Conservation (phyloP, 53 echinoderm and acorn worm genomes). For the Paracentrotus lividus region DNA sequence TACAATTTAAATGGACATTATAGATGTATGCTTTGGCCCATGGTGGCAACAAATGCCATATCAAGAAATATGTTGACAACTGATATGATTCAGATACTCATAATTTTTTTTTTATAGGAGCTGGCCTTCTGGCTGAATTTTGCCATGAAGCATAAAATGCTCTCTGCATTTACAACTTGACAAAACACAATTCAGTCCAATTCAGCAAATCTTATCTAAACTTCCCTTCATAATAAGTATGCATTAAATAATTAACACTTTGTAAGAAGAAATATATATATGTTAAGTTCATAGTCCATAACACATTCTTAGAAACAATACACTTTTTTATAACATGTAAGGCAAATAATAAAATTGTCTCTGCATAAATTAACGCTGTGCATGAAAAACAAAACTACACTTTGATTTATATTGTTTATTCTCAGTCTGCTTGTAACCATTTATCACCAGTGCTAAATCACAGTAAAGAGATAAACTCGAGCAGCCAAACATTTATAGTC, state of each 20-base stretch:
- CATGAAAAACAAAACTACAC: not conserved
- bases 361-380: not conserved
- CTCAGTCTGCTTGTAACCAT: conserved; percentile 14
- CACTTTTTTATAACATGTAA: too few relatives aligned
- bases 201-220: too few relatives aligned
- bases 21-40: conserved; percentile 7
- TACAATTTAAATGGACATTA: conserved; percentile 42
- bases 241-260: too few relatives aligned
- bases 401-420: not conserved
- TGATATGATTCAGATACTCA: not conserved
- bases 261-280: too few relatives aligned
- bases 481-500: not conserved
- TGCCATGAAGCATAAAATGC: not conserved
- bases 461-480: conserved; percentile 29
- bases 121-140: not conserved
- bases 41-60: not conserved
- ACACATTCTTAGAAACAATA: too few relatives aligned
- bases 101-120: not conserved
- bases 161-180: too few relatives aligned
- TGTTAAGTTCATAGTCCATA: too few relatives aligned
- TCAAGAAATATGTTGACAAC: not conserved
- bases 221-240: too few relatives aligned
- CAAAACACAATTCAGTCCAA: too few relatives aligned
- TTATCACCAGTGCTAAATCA: not conserved
- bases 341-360: not conserved